A percentile compares a stretch with the other conserved stretches of the same genome.
phyloP scores from a whole-genome alignment of 2,888 invertebrate genomes.

The Macaria notata region DNA sequence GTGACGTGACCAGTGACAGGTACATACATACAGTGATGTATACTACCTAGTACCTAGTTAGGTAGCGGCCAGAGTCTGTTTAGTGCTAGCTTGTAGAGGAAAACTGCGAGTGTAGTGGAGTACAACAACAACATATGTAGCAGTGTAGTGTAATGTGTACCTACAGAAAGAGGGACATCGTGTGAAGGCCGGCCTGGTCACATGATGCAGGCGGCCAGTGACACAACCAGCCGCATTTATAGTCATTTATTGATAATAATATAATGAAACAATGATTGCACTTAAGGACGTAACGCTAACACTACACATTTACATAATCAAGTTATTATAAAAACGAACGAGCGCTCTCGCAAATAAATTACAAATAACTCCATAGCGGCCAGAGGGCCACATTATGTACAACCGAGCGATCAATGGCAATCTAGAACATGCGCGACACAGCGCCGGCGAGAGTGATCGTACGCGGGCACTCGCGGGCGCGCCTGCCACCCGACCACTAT shows the following conservation, averaged over 20 bases:
- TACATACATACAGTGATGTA: no score
- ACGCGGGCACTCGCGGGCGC: slow-evolving; percentile 16
- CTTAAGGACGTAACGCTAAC: slow-evolving; percentile 58
- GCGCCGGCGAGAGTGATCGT: slow-evolving; percentile 19
- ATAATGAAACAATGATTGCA: slow-evolving; percentile 72
- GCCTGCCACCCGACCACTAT: slow-evolving; percentile 42
- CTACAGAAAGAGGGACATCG: no score
- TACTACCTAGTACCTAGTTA: no score
- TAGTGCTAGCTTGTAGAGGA: no score
- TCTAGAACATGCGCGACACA: slow-evolving; percentile 43
- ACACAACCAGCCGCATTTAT: no score
- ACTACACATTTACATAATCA: slow-evolving; percentile 72
- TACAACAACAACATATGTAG: no score
- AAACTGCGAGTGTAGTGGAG: no score
- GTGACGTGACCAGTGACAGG: no score
- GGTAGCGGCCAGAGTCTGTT: no score
- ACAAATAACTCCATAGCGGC: slow-evolving; percentile 45
- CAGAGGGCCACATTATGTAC: slow-evolving; percentile 37
- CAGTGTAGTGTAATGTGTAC: no score
- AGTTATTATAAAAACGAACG: slow-evolving; percentile 61
- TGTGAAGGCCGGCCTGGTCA: no score
- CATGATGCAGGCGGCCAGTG: no score
- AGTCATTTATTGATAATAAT: slow-evolving; percentile 60
- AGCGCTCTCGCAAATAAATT: slow-evolving; percentile 57
- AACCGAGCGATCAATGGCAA: slow-evolving; percentile 61